A percentile compares a stretch with the other conserved stretches of the same genome.
These are phyloP conservation scores for Pristionchus mayeri DNA, from an alignment of 2,888 invertebrate species.

Conservation along the genomic window DNA sequence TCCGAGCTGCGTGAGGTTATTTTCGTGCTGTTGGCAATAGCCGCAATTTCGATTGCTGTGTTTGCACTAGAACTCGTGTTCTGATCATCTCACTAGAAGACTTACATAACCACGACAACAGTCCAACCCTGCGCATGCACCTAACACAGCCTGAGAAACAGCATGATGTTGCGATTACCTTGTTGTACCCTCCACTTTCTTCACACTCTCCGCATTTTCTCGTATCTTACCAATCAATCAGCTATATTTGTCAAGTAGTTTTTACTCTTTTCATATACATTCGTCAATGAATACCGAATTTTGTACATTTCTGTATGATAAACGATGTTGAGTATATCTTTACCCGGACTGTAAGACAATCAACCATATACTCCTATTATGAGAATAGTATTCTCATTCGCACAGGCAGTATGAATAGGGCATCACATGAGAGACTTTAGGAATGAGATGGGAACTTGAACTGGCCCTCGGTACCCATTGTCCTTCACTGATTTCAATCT, in stretches of 20 bases:
- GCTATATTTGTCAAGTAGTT: background rate
- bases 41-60: conserved; percentile 34
- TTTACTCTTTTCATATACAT: conserved; percentile 19
- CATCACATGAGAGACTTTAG: conserved; percentile 38
- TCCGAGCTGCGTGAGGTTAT: conserved; percentile 30
- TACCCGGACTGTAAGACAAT: conserved; percentile 27
- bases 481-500: conserved; percentile 19
- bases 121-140: background rate
- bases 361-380: too few species aligned
- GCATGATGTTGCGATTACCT: background rate
- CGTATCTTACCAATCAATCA: background rate
- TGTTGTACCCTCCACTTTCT: background rate
- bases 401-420: too few species aligned
- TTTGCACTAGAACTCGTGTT: conserved; percentile 24
- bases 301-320: conserved; percentile 39
- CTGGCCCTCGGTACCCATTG: conserved; percentile 33
- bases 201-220: background rate
- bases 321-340: background rate
- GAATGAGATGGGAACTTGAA: conserved; percentile 26
- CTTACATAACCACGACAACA: background rate
- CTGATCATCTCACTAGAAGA: conserved; percentile 14
- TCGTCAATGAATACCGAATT: background rate
- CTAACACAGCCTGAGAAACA: background rate
- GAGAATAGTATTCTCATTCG: too few species aligned
- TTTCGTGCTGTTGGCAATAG: conserved; percentile 30